These are phyloP conservation scores for roundworm (Caenorhabditis elegans) DNA, from an alignment of 1,140 invertebrate genomes.

Conservation along the genomic window WBcel235 BX284606.5:10093001-10093500, in stretches of 20 bases:
- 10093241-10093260: constrained; percentile 23
- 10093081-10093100: no score
- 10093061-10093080: no score
- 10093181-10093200: neutral
- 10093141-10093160: neutral
- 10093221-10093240: neutral
- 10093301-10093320: neutral
- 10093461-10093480: neutral
- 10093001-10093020: neutral
- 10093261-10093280: neutral
- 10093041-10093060: neutral
- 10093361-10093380: neutral
- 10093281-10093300: neutral
- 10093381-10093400: neutral
- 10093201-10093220: neutral
- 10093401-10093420: constrained; percentile 9
- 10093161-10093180: neutral
- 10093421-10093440: neutral
- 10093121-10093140: neutral
- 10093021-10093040: neutral
- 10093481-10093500: neutral
- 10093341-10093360: constrained; percentile 14
- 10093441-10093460: neutral
- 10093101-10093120: no score
- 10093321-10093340: neutral